Conservation (phyloP, 2,888 invertebrate species). For the Caenorhabditis becei region DNA sequence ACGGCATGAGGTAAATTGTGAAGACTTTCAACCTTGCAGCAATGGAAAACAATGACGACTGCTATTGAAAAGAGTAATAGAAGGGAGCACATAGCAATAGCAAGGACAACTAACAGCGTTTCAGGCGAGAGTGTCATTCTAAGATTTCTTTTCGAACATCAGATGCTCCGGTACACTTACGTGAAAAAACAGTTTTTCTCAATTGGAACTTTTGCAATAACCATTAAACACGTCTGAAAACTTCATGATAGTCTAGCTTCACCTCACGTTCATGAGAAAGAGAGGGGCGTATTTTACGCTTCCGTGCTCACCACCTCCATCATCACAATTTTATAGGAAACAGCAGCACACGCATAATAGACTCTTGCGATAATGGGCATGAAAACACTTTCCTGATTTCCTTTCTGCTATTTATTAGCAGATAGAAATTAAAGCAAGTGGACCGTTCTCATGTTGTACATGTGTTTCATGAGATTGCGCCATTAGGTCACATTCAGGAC, state of each 20-base stretch:
- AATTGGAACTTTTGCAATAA: constrained; percentile 26
- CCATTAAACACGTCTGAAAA: constrained; percentile 26
- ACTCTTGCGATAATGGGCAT: background rate
- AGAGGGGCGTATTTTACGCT: constrained; percentile 10
- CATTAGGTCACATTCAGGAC: background rate
- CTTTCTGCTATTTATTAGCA: too few species aligned
- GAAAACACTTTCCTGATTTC: background rate
- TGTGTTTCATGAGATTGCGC: background rate
- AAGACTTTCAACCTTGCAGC: constrained; percentile 65
- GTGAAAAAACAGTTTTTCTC: constrained; percentile 58
- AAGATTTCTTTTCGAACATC: background rate
- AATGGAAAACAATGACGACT: constrained; percentile 67
- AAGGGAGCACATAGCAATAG: constrained; percentile 70
- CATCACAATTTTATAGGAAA: background rate
- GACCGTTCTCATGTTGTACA: background rate
- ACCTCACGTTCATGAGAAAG: background rate
- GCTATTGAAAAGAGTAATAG: constrained; percentile 66
- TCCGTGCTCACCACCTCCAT: constrained; percentile 6
- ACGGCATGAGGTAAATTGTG: constrained; percentile 64
- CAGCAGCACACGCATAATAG: background rate
- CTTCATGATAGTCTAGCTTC: background rate
- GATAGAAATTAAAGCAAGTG: too few species aligned
- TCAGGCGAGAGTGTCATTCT: constrained; percentile 68
- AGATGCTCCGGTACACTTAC: constrained; percentile 31
- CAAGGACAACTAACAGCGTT: constrained; percentile 64